These are phyloP conservation scores for Ahaetulla prasina DNA, from an alignment of 2,113 vertebrate genomes.

Conservation along the genomic window DNA sequence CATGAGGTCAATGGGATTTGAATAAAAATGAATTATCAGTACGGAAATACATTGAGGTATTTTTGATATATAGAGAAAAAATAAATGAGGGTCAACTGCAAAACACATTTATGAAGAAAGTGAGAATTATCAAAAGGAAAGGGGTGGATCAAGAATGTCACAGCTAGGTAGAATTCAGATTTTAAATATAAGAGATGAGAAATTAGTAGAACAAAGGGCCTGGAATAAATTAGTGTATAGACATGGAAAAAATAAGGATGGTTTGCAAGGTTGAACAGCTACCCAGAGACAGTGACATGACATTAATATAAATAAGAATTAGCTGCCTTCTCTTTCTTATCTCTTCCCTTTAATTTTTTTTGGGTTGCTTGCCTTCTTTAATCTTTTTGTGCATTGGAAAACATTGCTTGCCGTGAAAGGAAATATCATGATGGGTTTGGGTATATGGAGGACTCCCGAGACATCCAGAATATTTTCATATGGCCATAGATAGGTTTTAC, in stretches of 20 bases:
- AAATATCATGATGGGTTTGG: neutral
- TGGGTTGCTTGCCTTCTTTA: neutral
- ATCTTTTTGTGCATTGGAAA: neutral
- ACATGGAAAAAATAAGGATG: neutral
- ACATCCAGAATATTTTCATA: neutral
- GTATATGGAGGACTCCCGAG: neutral
- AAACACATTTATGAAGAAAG: too few species aligned
- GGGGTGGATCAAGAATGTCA: too few species aligned
- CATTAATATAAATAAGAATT: neutral
- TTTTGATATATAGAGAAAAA: too few species aligned
- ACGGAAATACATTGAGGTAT: too few species aligned
- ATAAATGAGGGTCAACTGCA: too few species aligned
- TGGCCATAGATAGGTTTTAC: neutral
- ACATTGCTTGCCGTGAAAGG: neutral
- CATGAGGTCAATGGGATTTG: too few species aligned
- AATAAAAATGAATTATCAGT: too few species aligned
- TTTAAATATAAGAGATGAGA: too few species aligned
- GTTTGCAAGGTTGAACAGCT: neutral
- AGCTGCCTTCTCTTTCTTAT: neutral
- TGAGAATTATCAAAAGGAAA: too few species aligned
- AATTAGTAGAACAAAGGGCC: neutral
- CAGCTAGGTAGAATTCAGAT: too few species aligned
- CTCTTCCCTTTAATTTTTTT: neutral
- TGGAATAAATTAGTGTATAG: neutral
- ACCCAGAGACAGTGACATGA: neutral